Evolutionary conservation across 2,888 invertebrate species (phyloP).

Genomic region (Artemia sp.): DNA sequence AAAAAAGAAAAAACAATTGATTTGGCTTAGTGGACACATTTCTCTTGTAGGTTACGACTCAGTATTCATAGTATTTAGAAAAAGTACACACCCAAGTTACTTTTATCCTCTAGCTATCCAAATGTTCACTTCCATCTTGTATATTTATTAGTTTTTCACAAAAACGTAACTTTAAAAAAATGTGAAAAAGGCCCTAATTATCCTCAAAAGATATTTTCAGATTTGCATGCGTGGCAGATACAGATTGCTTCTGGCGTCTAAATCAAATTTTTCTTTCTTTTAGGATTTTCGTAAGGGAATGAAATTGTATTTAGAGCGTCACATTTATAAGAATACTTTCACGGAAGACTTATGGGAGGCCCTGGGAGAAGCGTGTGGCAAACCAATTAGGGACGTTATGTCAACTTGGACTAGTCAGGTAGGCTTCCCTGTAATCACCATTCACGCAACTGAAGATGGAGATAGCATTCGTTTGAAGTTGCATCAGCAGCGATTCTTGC

Average conservation of each 20-base stretch:
- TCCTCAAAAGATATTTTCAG: too few species aligned
- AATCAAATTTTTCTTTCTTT: neutral
- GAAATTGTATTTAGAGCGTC: slow-evolving; percentile 67
- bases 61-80: neutral
- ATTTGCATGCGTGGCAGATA: too few species aligned
- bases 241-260: too few species aligned
- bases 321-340: slow-evolving; percentile 72
- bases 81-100: neutral
- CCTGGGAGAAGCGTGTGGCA: slow-evolving; percentile 67
- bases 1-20: neutral
- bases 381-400: slow-evolving; percentile 82
- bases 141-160: neutral
- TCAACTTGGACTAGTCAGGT: slow-evolving; percentile 89
- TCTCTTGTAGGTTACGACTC: neutral
- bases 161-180: neutral
- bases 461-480: slow-evolving; percentile 46
- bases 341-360: slow-evolving; percentile 87
- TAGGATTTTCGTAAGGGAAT: slow-evolving; percentile 77
- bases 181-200: too few species aligned
- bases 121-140: neutral
- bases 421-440: slow-evolving; percentile 72
- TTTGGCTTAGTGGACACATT: neutral
- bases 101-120: neutral
- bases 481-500: slow-evolving; percentile 67
- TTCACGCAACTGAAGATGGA: slow-evolving; percentile 42